These are phyloP conservation scores for Sapayoa aenigma DNA, from an alignment of 2,113 vertebrate species.

Conservation along the genomic window DNA sequence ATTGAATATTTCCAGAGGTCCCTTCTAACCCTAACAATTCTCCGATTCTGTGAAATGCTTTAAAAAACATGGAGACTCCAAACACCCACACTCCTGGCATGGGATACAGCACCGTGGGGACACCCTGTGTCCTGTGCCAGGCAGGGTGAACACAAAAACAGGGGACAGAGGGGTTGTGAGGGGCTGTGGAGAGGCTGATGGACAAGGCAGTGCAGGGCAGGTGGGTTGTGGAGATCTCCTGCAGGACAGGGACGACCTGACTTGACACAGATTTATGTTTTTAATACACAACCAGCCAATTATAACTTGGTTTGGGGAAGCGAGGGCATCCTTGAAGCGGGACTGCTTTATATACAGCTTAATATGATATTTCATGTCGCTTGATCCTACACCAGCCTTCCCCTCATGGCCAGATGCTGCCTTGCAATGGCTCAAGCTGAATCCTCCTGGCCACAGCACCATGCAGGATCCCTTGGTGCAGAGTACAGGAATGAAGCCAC, in stretches of 20 bases:
- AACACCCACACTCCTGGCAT: accelerated
- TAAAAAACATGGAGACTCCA: accelerated
- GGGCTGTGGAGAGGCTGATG: not conserved
- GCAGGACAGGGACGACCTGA: not conserved
- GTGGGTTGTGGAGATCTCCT: not conserved
- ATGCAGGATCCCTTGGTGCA: accelerated
- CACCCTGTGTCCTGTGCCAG: not conserved
- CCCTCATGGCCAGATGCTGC: not conserved
- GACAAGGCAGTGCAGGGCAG: not conserved
- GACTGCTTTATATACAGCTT: not conserved
- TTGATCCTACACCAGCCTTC: not conserved
- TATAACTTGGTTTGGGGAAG: not conserved
- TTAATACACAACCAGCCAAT: not conserved
- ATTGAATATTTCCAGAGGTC: not conserved
- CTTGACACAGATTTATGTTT: not conserved
- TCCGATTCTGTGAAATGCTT: not conserved
- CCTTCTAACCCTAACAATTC: not conserved
- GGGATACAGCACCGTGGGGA: not conserved
- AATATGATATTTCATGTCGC: not conserved
- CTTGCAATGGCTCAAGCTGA: not conserved
- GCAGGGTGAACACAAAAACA: not conserved
- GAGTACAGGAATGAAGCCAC: not conserved
- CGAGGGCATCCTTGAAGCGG: not conserved
- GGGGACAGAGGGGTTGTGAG: accelerated
- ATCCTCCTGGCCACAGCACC: accelerated